A percentile compares a stretch with the other conserved stretches of the same genome.
These are phyloP conservation scores for Motacilla alba DNA, from an alignment of 2,113 vertebrate genomes.

Conservation along the genomic window DNA sequence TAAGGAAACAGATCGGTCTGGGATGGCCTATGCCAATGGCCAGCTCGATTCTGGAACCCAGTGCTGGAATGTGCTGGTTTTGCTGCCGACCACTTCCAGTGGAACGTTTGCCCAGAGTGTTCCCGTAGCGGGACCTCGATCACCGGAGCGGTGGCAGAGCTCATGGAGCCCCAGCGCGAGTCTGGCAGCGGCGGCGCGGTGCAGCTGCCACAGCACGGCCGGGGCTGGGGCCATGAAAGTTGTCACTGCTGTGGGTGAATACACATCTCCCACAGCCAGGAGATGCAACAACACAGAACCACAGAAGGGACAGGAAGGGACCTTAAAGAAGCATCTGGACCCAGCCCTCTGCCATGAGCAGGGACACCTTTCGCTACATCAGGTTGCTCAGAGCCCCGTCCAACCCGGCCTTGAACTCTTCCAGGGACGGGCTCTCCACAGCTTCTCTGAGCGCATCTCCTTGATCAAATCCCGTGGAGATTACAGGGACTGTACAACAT, in stretches of 20 bases:
- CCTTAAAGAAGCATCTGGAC: too few species aligned
- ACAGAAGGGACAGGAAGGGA: background rate
- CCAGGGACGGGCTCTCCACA: background rate
- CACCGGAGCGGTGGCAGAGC: fast-evolving
- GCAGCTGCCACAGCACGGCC: background rate
- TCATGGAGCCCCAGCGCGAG: fast-evolving
- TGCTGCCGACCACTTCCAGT: fast-evolving
- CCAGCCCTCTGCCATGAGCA: background rate
- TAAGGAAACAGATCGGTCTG: background rate
- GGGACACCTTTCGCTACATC: background rate
- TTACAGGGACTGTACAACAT: background rate
- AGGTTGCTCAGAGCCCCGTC: too few species aligned
- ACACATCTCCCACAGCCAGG: background rate
- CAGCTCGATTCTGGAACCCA: background rate
- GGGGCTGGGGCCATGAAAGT: too few species aligned
- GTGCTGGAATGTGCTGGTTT: background rate
- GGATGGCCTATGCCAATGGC: background rate
- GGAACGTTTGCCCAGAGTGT: fast-evolving
- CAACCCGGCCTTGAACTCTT: background rate
- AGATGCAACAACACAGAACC: fast-evolving
- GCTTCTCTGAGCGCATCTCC: background rate
- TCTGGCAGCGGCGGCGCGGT: fast-evolving
- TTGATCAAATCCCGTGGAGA: background rate
- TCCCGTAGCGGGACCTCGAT: fast-evolving
- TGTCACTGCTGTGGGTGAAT: too few species aligned